These are phyloP conservation scores for Atta colombica DNA, from an alignment of 1,140 invertebrate species.

Conservation along the genomic window DNA sequence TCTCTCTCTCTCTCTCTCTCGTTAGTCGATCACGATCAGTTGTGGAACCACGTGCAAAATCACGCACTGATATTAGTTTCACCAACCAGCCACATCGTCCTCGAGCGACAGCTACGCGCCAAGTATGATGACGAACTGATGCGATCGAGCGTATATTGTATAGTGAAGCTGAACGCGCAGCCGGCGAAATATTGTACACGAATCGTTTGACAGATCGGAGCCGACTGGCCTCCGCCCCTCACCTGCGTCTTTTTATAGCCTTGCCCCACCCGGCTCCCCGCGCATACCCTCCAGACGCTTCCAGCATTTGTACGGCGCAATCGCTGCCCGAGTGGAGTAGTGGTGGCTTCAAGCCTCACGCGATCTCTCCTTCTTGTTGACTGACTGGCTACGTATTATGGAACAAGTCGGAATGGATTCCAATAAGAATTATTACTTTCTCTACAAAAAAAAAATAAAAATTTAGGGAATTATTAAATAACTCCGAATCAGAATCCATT, in stretches of 20 bases:
- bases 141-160: neutral
- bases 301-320: constrained; percentile 77
- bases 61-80: constrained; percentile 48
- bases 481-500: neutral
- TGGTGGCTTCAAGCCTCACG: constrained; percentile 56
- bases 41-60: constrained; percentile 9
- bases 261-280: constrained; percentile 67
- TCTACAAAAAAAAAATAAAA: too few relatives aligned
- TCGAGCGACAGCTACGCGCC: constrained; percentile 8
- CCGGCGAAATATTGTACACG: neutral
- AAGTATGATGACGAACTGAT: neutral
- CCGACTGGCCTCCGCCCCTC: constrained; percentile 85
- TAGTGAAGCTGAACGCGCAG: neutral
- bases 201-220: constrained; percentile 72
- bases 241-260: constrained; percentile 81
- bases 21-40: neutral
- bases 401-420: too few relatives aligned
- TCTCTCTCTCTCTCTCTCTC: neutral
- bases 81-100: constrained; percentile 54
- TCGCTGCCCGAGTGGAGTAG: constrained; percentile 78
- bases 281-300: constrained; percentile 66
- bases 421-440: too few relatives aligned
- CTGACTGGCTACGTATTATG: neutral
- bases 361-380: constrained; percentile 18
- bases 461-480: too few relatives aligned